A percentile compares a stretch with the other conserved stretches of the same genome.
Evolutionary conservation across 2,888 invertebrate genomes (phyloP).

Genomic region (Diaperis boleti): DNA sequence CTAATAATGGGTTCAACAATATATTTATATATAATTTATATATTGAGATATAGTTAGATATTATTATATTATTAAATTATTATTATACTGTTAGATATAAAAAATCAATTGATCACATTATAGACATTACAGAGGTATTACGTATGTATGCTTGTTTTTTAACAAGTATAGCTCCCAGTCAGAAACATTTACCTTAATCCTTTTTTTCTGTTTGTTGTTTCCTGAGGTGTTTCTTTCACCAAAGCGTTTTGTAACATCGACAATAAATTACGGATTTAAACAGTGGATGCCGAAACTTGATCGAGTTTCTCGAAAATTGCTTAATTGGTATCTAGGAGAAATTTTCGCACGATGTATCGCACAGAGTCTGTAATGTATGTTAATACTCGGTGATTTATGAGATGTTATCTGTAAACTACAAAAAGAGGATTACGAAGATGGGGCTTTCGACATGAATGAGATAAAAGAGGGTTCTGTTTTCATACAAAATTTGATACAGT

Average conservation of each 20-base stretch:
- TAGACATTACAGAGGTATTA: background rate
- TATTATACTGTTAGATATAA: no score
- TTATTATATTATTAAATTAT: no score
- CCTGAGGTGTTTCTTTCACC: background rate
- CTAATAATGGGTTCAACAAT: no score
- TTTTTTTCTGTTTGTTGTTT: background rate
- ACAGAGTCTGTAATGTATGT: constrained; percentile 45
- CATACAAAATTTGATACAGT: constrained; percentile 1
- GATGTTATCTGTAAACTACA: constrained; percentile 42
- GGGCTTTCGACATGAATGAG: constrained; percentile 10
- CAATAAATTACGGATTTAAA: background rate
- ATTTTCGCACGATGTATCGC: constrained; percentile 33
- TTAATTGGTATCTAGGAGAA: constrained; percentile 24
- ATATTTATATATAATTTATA: no score
- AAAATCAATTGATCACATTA: no score
- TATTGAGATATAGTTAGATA: no score
- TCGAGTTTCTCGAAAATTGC: constrained; percentile 26
- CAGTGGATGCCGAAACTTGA: background rate
- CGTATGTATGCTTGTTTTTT: background rate
- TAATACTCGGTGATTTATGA: constrained; percentile 48
- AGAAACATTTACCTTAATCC: background rate
- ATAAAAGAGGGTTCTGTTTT: constrained; percentile 16
- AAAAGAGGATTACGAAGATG: constrained; percentile 42
- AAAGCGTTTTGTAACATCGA: no score
- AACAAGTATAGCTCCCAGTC: background rate